Conservation (phyloP, 2,113 vertebrate species). For the Dipodomys ordii region DNA sequence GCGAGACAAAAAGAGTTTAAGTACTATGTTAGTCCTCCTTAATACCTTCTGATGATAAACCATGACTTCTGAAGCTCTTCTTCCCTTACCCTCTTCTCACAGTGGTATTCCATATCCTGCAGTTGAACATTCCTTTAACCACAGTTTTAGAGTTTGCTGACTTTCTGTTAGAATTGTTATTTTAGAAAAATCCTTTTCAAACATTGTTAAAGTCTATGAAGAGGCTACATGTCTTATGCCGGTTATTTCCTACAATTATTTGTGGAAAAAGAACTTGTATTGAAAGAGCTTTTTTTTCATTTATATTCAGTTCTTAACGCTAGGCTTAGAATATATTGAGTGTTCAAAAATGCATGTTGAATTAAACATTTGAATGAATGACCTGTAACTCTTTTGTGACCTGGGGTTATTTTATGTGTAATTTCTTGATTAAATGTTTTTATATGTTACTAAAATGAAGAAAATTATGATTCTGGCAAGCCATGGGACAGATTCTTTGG, state of each 20-base stretch:
- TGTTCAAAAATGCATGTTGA: neutral
- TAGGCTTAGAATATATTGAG: neutral
- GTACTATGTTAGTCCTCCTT: neutral
- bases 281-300: neutral
- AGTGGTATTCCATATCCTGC: neutral
- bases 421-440: neutral
- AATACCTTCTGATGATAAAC: neutral
- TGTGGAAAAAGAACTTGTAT: neutral
- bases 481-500: neutral
- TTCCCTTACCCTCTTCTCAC: neutral
- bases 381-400: neutral
- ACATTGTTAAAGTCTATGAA: neutral
- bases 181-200: neutral
- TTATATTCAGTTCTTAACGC: neutral
- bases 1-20: too few relatives aligned
- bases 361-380: constrained; percentile 7
- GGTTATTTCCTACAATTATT: constrained; percentile 7
- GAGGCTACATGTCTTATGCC: neutral
- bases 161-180: neutral
- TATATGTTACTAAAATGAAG: neutral
- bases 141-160: neutral
- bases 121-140: neutral
- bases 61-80: neutral
- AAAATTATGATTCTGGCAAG: neutral
- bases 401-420: neutral